phyloP scores from a whole-genome alignment of 2,113 vertebrate species.

The Elephas maximus region DNA sequence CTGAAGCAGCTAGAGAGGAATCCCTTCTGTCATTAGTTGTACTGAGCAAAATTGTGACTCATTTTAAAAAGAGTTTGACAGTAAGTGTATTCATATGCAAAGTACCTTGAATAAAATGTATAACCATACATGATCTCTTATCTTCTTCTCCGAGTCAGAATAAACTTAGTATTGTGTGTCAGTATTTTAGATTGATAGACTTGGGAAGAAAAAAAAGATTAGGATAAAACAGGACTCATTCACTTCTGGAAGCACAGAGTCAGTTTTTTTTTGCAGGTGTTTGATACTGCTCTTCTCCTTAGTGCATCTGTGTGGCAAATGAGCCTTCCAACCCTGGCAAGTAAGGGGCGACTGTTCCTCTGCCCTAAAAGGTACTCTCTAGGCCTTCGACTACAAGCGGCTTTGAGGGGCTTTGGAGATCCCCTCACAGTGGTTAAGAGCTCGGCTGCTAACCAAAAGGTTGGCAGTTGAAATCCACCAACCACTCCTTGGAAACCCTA shows the following conservation, averaged over 20 bases:
- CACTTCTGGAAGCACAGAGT: not conserved
- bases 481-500: too few relatives aligned
- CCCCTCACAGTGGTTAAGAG: too few relatives aligned
- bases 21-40: conserved; percentile 76
- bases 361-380: not conserved
- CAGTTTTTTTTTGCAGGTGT: not conserved
- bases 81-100: conserved; percentile 71
- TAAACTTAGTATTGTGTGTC: not conserved
- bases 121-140: conserved; percentile 5
- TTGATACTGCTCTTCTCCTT: not conserved
- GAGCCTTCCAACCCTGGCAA: not conserved
- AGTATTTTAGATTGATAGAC: not conserved
- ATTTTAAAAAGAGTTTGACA: conserved; percentile 70
- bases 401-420: not conserved
- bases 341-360: not conserved
- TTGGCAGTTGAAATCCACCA: too few relatives aligned
- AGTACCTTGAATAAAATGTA: conserved; percentile 60
- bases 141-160: conserved; percentile 49
- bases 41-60: conserved; percentile 80
- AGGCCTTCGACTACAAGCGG: not conserved
- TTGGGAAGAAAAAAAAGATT: not conserved
- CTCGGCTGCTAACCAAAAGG: too few relatives aligned
- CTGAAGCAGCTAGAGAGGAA: conserved; percentile 79
- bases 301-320: not conserved
- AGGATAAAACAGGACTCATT: not conserved